Base-by-base conservation (phyloP, 2,113 vertebrate genomes). In the Actenoides lindsayi region DNA sequence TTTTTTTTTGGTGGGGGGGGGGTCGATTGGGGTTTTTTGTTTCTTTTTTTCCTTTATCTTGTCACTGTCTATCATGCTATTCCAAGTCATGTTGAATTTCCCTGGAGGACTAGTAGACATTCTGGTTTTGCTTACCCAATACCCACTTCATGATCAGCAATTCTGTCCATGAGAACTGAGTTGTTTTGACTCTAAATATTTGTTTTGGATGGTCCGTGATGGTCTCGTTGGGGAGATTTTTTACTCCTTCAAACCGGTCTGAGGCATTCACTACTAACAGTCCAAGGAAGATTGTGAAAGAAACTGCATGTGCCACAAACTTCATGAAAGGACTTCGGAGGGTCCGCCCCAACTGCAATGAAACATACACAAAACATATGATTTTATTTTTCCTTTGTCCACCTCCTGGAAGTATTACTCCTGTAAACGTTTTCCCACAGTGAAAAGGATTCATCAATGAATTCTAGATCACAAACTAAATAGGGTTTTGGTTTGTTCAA, bases 61-160 rank as follows among this genome's bases (percentile, higher is more conserved):
- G 42, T 35, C 70, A 53, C 4, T 27, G 4, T 28, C 28, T 44
- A 13, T n/a, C 20, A 13, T 5, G 28, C 2, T 35, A 18, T 35
- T 73, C 19, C 19, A 51, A 37, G 16, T 18, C 33, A 53, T 5
- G 4, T 0, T 70, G 42, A 30, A 56, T 42, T 78, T 82, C 41
- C 39, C 18, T 5, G 5, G 27, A 50, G 30, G 6, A 63, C 5
- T 56, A 19, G 21, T 10, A 48, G 8, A 56, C 4, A 20, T 27
- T 78, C 60, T 42, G 31, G 5, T 30, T 81, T 86, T 67, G 81
- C 99, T 99, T 98, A 99, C 99, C 99, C 94, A 99, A 89, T 54
- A 99, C 99, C 99, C 99, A 99, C 93, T 99, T 99, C 99, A 99
- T 99, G 97, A 99, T 99, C 96, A 99, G 97, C 98, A 99, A 95